Evolutionary conservation across 1,140 invertebrate species (phyloP), one percentile per base, ranked within the genome.

Genomic region (Medauroidea extradentata): DNA sequence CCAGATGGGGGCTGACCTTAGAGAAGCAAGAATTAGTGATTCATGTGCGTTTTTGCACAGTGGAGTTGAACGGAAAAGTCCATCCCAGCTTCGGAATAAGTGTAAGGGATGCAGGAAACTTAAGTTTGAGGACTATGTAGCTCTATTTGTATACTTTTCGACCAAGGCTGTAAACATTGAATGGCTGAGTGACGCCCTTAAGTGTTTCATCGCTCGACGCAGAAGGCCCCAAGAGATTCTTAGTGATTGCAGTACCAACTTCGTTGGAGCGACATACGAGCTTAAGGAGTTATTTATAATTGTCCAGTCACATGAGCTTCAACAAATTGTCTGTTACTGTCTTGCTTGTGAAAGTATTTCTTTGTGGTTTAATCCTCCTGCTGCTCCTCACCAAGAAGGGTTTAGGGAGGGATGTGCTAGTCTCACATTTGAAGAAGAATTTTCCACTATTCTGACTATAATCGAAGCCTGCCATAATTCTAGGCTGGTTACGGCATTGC

Each of bases 311-410:
- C n/a, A 21, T 3, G 18, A 23, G 9, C 19, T 23, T 9, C 18
- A 23, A 11, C 42, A 46, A 14, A 51, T 46, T 57, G 24, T 41
- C 13, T 25, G 41, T 11, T 21, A n/a, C 23, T 9, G 3, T 13
- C 13, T 54, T 46, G 18, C 43, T 39, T 8, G 39, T 8, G 57
- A 67, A 11, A 55, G 59, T 18, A 73, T 71, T 21, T 53, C 67
- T 23, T 78, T 70, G 73, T 60, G 73, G 57, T 76, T 77, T 56
- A 75, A 68, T 38, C 71, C 73, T 11, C 71, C 74, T n/a, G 29
- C 56, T 39, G 67, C 67, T 39, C 70, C 73, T 0, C 70, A 76
- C 56, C 67, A 69, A 41, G 74, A 74, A 29, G 75, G 75, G 18
- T 24, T 72, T 49, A 73, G 69, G 77, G 65, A 78, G 62, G 61